These are phyloP conservation scores for Prenolepis imparis DNA, from an alignment of 2,888 invertebrate genomes.

Conservation along the genomic window DNA sequence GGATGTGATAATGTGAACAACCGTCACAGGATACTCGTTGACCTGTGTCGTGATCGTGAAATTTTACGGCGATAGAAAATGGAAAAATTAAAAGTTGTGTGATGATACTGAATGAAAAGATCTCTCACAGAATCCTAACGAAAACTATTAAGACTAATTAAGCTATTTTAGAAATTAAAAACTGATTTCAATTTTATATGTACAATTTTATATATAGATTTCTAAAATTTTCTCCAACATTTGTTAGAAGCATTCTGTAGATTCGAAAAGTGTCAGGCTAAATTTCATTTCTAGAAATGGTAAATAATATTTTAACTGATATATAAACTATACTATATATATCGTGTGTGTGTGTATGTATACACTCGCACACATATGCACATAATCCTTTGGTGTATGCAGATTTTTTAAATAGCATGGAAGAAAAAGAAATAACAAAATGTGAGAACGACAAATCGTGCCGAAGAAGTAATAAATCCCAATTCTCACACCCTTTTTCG, in stretches of 20 bases:
- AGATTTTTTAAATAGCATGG: conserved; percentile 19
- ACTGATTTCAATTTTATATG: neutral
- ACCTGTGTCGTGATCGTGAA: neutral
- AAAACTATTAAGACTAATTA: neutral
- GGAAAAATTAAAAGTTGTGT: neutral
- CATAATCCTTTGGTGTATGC: conserved; percentile 54
- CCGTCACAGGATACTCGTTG: neutral
- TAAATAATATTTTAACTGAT: conserved; percentile 6
- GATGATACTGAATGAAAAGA: neutral
- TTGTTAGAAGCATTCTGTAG: neutral
- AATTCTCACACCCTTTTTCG: conserved; percentile 54
- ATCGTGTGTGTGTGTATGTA: conserved; percentile 2
- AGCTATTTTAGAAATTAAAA: conserved; percentile 11
- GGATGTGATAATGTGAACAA: conserved; percentile 49
- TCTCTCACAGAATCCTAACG: conserved; percentile 13
- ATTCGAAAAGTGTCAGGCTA: neutral
- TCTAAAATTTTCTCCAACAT: neutral
- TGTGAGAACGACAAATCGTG: conserved; percentile 50
- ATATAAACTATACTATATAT: conserved; percentile 2
- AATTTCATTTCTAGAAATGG: neutral
- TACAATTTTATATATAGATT: neutral
- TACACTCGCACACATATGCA: conserved; percentile 19
- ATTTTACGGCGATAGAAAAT: neutral
- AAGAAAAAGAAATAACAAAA: conserved; percentile 41
- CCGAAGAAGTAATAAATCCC: neutral